phyloP scores from a whole-genome alignment of 2,888 invertebrate genomes.

The Globia sparganii region DNA sequence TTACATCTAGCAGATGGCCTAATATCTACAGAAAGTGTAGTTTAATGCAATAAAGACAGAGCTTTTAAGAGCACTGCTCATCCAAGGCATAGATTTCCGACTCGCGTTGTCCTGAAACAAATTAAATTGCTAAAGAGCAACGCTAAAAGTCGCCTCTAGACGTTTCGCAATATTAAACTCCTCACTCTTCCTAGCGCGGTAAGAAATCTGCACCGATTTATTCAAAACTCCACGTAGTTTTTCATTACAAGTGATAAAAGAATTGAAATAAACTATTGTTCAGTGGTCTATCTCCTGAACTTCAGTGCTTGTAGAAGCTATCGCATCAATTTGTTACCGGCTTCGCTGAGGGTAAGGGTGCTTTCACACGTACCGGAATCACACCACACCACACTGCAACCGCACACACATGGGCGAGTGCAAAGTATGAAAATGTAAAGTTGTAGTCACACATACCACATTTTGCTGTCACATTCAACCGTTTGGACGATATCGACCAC shows the following conservation, averaged over 20 bases:
- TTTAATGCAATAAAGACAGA: neutral
- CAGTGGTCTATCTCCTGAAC: neutral
- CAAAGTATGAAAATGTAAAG: neutral
- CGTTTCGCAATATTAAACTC: constrained; percentile 7
- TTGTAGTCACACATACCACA: too few relatives aligned
- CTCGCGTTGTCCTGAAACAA: constrained; percentile 10
- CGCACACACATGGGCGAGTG: too few relatives aligned
- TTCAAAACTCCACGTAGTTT: constrained; percentile 22
- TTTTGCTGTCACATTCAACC: neutral
- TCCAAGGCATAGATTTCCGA: neutral
- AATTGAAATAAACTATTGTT: constrained; percentile 38
- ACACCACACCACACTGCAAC: neutral
- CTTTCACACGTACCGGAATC: neutral
- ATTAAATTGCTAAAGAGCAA: constrained; percentile 4
- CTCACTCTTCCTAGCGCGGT: neutral
- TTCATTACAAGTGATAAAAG: constrained; percentile 19
- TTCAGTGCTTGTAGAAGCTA: constrained; percentile 12
- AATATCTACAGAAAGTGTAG: neutral
- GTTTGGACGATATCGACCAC: neutral
- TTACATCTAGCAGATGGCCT: neutral
- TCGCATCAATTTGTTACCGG: constrained; percentile 35
- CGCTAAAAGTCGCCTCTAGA: constrained; percentile 1
- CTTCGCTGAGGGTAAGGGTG: constrained; percentile 8
- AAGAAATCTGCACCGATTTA: constrained; percentile 1
- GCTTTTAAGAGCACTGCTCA: neutral